Percentiles rank a stretch among this genome's conserved stretches.
These are phyloP conservation scores for Caranx melampygus DNA, from an alignment of 2,113 vertebrate species.

Conservation along the genomic window DNA sequence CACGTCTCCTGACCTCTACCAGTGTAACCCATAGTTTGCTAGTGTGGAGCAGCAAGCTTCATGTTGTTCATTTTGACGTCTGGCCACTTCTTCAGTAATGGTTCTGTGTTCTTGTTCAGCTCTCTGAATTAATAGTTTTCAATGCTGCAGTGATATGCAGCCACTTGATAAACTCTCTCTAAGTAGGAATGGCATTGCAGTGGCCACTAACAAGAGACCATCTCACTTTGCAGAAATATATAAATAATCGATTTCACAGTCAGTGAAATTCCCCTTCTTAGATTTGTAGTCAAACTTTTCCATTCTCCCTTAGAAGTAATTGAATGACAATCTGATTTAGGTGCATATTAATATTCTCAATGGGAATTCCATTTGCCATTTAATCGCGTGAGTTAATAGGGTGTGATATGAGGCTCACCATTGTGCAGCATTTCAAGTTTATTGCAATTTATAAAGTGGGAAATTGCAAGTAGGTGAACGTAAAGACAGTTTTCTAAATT, in stretches of 20 bases:
- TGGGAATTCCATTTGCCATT: constrained; percentile 62
- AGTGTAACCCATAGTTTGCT: background rate
- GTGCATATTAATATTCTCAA: constrained; percentile 64
- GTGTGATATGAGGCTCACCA: constrained; percentile 37
- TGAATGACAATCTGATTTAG: constrained; percentile 67
- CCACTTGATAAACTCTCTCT: background rate
- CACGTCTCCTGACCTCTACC: background rate
- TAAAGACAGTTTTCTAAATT: constrained; percentile 19
- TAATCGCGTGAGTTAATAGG: constrained; percentile 64
- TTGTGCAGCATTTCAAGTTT: constrained; percentile 42
- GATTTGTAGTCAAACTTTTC: constrained; percentile 58
- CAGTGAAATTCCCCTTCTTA: constrained; percentile 42
- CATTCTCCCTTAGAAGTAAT: constrained; percentile 43
- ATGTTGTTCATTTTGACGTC: background rate
- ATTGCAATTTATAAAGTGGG: constrained; percentile 40
- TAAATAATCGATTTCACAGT: constrained; percentile 50
- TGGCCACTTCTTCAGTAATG: background rate
- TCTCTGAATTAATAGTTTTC: constrained; percentile 8
- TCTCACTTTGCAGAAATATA: constrained; percentile 13
- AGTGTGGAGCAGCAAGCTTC: background rate
- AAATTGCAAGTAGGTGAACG: constrained; percentile 27
- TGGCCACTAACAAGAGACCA: constrained; percentile 14
- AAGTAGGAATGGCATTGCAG: background rate
- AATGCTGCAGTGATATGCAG: constrained; percentile 6
- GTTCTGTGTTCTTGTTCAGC: background rate